Base-by-base conservation (phyloP, 2,797 vertebrate species). In the Meriones psammophilus region DNA sequence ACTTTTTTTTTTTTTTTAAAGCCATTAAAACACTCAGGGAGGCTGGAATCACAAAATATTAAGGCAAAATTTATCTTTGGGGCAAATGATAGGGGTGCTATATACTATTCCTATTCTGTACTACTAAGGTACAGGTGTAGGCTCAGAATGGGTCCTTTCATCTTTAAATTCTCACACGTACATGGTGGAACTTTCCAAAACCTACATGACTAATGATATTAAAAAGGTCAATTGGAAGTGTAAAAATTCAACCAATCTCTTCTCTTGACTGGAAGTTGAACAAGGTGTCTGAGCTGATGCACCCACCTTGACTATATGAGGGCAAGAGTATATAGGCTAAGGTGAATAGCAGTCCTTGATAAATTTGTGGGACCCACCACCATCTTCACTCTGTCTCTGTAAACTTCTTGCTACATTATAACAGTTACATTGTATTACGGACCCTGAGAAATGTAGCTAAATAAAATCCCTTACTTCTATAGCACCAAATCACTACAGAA, bases 321-420 rank as follows among this genome's bases (percentile, higher is more conserved):
- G 28, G 13, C 8, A 26, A 80, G 64, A 54, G 39, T n/a, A 54
- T 26, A 18, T 50, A 6, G 33, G 50, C 17, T n/a, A 17, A 86
- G 33, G n/a, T 0, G 20, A 10, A 1, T 26, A 18, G 80, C 12
- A 50, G 76, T 2, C 0, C 58, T 4, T 62, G 14, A 50, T 0
- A 20, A 39, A 39, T 26, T 2, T 18, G 1, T 77, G 17, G 28
- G 62, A 77, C 5, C 30, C 30, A 5, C 3, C n/a, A 18, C 24
- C 42, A 54, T 20, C 10, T 22, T 54, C 28, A 62, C 24, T 30
- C 24, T 30, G 24, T 62, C n/a, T 58, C 24, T 62, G 22, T 58
- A 83, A 28, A 80, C 15, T 26, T 58, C 60, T 50, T 20, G 4
- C 42, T 56, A 33, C 3, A 36, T 20, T 60, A 80, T n/a, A 66